Evolutionary conservation across 2,888 invertebrate genomes (phyloP), one percentile per base, ranked within the genome.

Genomic region (Helleia helle): DNA sequence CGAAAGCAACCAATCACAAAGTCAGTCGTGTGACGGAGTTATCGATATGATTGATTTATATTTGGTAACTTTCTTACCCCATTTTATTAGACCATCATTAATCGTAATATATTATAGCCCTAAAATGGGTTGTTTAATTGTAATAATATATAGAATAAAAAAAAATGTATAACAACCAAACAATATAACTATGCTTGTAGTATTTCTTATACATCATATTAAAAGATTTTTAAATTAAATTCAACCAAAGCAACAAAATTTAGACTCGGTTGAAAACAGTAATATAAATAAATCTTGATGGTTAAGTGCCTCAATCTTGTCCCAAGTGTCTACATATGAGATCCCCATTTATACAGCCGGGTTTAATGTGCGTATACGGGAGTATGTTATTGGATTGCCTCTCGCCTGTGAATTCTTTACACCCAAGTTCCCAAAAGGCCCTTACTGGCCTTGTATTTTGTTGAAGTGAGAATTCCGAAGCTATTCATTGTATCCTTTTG

Each of bases 321-420:
- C 31, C 37, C 42, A 31, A 39, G 40, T 38, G 34, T 45, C 37
- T 30, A 48, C 44, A 48, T 31, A 47, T 38, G 39, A 44, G 41
- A 42, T 40, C 34, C 27, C 24, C 39, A 39, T 46, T 48, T 46
- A 43, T 44, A 49, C 46, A 43, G 37, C 36, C 38, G 11, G 38
- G 25, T 42, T 44, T 51, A 49, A 46, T 44, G 48, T 44, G 46
- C 40, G 44, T 38, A 45, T 36, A 14, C 18, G 40, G 29, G 34
- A 1, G 17, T 36, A 37, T 29, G 47, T 44, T 53, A 50, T 50
- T 47, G 48, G 46, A 48, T 51, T 48, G 43, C 44, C 34, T 43
- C 38, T 38, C 40, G 34, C 46, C 44, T 40, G 11, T 30, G 44
- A 52, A 47, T 50, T 45, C 46, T 40, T 50, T 47, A 47, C 47